These are phyloP conservation scores for Enteromius argenteus DNA, from an alignment of 2,797 vertebrate genomes.

Conservation along the genomic window DNA sequence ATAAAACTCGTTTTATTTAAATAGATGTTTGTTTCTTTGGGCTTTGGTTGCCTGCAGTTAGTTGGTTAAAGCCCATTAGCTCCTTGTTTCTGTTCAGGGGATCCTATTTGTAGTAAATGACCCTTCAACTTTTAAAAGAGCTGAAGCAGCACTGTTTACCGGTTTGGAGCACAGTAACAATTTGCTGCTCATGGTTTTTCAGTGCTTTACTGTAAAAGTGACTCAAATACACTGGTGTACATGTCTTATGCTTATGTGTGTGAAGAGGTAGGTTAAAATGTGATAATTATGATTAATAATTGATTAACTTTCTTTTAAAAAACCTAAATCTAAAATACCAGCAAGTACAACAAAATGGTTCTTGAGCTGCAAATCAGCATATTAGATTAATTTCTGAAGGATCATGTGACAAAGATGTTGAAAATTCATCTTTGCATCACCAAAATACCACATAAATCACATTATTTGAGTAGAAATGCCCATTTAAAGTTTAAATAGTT, in stretches of 20 bases:
- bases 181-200: background rate
- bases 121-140: slow-evolving; percentile 15
- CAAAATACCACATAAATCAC: background rate
- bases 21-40: background rate
- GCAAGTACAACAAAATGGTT: background rate
- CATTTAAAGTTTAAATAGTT: background rate
- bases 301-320: background rate
- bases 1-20: slow-evolving; percentile 21
- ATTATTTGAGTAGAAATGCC: background rate
- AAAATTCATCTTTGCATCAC: background rate
- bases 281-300: background rate
- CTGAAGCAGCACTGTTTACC: slow-evolving; percentile 11
- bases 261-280: too few species aligned
- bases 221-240: too few species aligned
- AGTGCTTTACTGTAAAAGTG: background rate
- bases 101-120: slow-evolving; percentile 32
- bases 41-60: background rate
- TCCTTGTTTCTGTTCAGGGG: slow-evolving; percentile 31
- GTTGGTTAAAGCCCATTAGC: slow-evolving; percentile 29
- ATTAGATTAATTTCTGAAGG: background rate
- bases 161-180: background rate
- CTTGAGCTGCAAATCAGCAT: background rate
- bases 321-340: background rate
- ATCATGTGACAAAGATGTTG: background rate
- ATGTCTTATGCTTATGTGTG: too few species aligned